phyloP scores from a whole-genome alignment of 2,797 vertebrate species.

The Remorina albescens region DNA sequence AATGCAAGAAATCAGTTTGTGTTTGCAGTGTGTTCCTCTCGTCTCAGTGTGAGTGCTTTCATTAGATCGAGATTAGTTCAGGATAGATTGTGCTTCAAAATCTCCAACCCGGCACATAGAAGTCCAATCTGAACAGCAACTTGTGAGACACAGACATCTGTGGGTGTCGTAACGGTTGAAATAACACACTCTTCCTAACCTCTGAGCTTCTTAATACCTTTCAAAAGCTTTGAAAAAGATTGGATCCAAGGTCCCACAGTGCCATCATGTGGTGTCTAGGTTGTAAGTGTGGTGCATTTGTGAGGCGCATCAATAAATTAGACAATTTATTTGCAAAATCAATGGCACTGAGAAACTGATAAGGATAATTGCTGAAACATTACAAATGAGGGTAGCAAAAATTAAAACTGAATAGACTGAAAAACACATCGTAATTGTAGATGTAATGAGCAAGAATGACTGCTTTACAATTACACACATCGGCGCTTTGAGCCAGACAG shows the following conservation, averaged over 20 bases:
- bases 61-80: constrained; percentile 9
- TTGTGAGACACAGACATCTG: constrained; percentile 16
- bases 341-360: constrained; percentile 10
- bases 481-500: neutral
- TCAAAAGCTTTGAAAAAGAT: neutral
- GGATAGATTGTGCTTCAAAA: constrained; percentile 1
- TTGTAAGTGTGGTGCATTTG: neutral
- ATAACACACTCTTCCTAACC: constrained; percentile 26
- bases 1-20: constrained; percentile 18
- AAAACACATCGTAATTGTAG: constrained; percentile 3
- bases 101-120: neutral
- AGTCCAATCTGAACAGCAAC: constrained; percentile 16
- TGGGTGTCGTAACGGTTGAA: constrained; percentile 27
- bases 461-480: constrained; percentile 14
- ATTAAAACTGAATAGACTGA: constrained; percentile 17
- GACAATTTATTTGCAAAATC: constrained; percentile 24
- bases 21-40: constrained; percentile 2
- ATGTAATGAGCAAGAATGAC: constrained; percentile 5
- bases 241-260: constrained; percentile 58
- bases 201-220: constrained; percentile 30
- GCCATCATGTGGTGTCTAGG: constrained; percentile 72
- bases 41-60: constrained; percentile 2
- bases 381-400: constrained; percentile 36
- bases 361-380: constrained; percentile 34
- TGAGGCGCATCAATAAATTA: too few relatives aligned